These are phyloP conservation scores for Drosophila flavopinicola DNA, from an alignment of 2,888 invertebrate species.

Conservation along the genomic window DNA sequence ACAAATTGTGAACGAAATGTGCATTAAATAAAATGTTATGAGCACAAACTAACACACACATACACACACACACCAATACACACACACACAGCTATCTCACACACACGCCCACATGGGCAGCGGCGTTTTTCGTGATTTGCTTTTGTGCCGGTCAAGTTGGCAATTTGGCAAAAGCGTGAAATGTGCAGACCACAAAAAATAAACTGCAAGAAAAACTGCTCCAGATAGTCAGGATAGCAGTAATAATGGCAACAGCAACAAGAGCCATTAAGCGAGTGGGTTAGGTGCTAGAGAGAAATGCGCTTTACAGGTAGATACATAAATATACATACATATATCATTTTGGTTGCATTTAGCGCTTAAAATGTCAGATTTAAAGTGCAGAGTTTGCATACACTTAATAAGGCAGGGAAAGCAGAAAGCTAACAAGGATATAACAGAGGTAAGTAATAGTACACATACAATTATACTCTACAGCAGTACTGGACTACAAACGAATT, in stretches of 20 bases:
- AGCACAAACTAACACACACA: conserved; percentile 51
- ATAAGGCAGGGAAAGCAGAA: too few relatives aligned
- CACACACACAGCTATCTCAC: conserved; percentile 9
- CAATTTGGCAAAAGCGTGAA: conserved; percentile 80
- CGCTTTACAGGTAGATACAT: conserved; percentile 34
- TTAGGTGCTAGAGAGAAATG: neutral
- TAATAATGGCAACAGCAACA: conserved; percentile 26
- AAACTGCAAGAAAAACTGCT: conserved; percentile 37
- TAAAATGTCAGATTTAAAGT: neutral
- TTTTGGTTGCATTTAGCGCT: neutral
- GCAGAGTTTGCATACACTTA: neutral
- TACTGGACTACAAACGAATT: too few relatives aligned
- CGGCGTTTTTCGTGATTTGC: conserved; percentile 43
- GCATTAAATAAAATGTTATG: conserved; percentile 78
- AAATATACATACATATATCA: conserved; percentile 8
- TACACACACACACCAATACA: conserved; percentile 12
- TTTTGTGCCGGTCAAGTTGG: conserved; percentile 74
- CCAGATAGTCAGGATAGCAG: conserved; percentile 48
- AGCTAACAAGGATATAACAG: neutral
- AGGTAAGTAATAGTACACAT: too few relatives aligned
- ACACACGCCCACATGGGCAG: conserved; percentile 16
- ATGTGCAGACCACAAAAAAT: conserved; percentile 59
- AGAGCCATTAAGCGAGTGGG: conserved; percentile 9
- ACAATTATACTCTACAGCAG: too few relatives aligned
- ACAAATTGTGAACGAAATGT: conserved; percentile 76